phyloP scores from a whole-genome alignment of 2,797 vertebrate species.

The Spheniscus humboldti region DNA sequence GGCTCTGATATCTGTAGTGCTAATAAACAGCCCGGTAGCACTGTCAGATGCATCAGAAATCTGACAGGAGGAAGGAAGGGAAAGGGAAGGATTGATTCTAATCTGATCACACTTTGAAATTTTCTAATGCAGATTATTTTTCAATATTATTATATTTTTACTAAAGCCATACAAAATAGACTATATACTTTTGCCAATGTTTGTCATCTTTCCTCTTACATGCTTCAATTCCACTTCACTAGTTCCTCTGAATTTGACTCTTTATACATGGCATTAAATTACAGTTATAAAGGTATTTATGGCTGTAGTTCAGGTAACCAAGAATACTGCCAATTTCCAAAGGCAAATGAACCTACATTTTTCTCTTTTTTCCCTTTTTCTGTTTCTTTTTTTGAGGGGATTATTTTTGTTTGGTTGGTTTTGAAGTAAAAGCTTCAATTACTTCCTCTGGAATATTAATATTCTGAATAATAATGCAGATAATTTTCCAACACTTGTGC shows the following conservation, averaged over 20 bases:
- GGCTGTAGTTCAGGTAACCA: not conserved
- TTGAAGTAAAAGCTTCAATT: not conserved
- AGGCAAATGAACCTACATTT: not conserved
- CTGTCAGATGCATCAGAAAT: conserved; percentile 10
- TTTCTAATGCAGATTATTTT: not conserved
- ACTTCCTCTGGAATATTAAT: not conserved
- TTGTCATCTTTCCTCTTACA: not conserved
- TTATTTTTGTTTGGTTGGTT: not conserved
- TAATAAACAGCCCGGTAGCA: not conserved
- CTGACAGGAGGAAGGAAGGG: not conserved
- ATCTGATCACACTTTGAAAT: not conserved
- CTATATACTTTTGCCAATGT: not conserved
- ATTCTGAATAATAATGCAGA: not conserved
- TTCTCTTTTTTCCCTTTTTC: not conserved
- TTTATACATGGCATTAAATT: not conserved
- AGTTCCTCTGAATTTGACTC: not conserved
- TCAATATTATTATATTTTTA: conserved; percentile 12
- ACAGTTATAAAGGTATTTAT: not conserved
- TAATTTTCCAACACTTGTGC: not conserved
- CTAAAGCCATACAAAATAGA: not conserved
- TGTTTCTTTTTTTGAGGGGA: not conserved
- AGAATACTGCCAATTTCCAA: not conserved
- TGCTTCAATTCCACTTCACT: not conserved
- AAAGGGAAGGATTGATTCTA: not conserved
- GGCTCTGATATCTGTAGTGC: not conserved